phyloP scores from a whole-genome alignment of 2,888 invertebrate species.

The Torymus aiolomorphi region DNA sequence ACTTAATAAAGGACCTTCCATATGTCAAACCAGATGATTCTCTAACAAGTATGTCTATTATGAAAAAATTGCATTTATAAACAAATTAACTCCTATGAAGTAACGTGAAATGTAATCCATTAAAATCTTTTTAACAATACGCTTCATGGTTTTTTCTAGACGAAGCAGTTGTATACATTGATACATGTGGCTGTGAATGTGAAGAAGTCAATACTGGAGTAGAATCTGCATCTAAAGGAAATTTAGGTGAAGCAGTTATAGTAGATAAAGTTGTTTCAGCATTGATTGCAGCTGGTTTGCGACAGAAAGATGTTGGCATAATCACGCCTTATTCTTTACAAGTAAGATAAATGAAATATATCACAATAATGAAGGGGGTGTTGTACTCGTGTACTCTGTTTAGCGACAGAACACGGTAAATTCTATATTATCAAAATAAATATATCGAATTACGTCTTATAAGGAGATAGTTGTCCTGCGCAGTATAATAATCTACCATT shows the following conservation, averaged over 20 bases:
- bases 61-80: not conserved
- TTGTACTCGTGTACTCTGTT: too few relatives aligned
- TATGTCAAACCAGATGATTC: slow-evolving; percentile 71
- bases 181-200: slow-evolving; percentile 78
- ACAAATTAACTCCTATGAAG: slow-evolving; percentile 2
- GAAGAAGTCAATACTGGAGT: slow-evolving; percentile 71
- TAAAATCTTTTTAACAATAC: slow-evolving; percentile 27
- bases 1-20: slow-evolving; percentile 76
- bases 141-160: slow-evolving; percentile 56
- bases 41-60: slow-evolving; percentile 67
- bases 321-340: slow-evolving; percentile 79
- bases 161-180: slow-evolving; percentile 76
- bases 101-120: slow-evolving; percentile 13
- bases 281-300: slow-evolving; percentile 75
- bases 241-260: slow-evolving; percentile 76
- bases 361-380: too few relatives aligned
- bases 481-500: too few relatives aligned
- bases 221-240: slow-evolving; percentile 64
- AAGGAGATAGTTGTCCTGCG: too few relatives aligned
- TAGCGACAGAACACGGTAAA: too few relatives aligned
- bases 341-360: slow-evolving; percentile 64
- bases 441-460: too few relatives aligned
- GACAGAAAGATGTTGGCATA: slow-evolving; percentile 76
- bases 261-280: slow-evolving; percentile 74
- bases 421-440: too few relatives aligned